Base-by-base conservation (phyloP, 2,113 vertebrate species). In the Pachyramphus minor region DNA sequence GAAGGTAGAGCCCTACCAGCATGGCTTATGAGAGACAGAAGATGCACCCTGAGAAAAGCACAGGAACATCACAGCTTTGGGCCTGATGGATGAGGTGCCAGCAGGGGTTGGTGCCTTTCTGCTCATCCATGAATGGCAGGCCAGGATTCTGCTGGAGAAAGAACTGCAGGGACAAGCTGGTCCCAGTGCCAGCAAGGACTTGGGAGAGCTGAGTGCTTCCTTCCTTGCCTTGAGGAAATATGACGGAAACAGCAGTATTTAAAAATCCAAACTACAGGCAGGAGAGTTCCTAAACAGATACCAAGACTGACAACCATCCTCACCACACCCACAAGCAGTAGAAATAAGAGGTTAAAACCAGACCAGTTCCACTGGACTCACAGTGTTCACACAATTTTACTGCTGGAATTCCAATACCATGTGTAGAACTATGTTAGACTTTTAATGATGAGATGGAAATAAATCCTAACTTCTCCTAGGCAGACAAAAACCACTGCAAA, bases 281-380 rank as follows among this genome's bases (percentile, higher is more conserved):
- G 23, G 18, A 66, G 16, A 49, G 28, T n/a, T 74, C 49, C 64
- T 50, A 42, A 92, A 23, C 12, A 64, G 18, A 39, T 7, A 35
- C 7, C 14, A 35, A 45, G 23, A 0, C 1, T 30, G 35, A 47
- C 19, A 72, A 39, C 0, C 0, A 1, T 30, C 47, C 62, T 28
- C n/a, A 47, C 11, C 5, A 3, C 56, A 68, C 33, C 24, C 66
- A 35, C 3, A 0, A n/a, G 33, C 42, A 81, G 35, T 3, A 44
- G 39, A 50, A 81, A 78, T 4, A 74, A 49, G 55, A 75, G 22
- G 25, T 60, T 72, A 52, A 75, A 95, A 52, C 35, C n/a, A 62
- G 12, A 18, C 30, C 47, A 55, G 63, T 58, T 39, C 28, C 2
- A 5, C 58, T 27, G 27, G 24, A 74, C 39, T 58, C 24, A 52